Percentiles rank a stretch among this genome's conserved stretches.
Conservation (phyloP, 2,113 vertebrate species). For the Callithrix jacchus region DNA sequence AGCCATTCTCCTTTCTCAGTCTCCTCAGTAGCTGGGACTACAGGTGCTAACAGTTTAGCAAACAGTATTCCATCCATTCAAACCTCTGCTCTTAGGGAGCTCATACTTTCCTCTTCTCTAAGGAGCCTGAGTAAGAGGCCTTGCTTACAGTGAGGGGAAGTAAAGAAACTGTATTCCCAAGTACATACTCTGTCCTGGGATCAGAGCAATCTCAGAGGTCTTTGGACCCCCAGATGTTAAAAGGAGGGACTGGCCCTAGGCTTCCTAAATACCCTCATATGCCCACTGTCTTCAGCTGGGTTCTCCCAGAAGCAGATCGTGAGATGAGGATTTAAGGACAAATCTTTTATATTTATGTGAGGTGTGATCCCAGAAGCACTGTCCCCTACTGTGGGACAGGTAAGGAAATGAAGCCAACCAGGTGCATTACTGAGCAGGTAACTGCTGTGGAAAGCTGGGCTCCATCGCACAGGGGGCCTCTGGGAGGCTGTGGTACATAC, state of each 20-base stretch:
- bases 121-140: background rate
- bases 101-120: background rate
- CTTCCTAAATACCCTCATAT: background rate
- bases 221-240: background rate
- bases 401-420: background rate
- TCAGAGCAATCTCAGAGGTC: background rate
- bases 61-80: background rate
- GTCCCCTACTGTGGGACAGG: background rate
- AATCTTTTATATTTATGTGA: background rate
- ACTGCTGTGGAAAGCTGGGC: background rate
- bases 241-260: background rate
- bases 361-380: background rate
- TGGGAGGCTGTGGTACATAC: background rate
- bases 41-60: background rate
- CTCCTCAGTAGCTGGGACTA: no score
- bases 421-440: background rate
- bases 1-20: no score
- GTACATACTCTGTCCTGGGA: background rate
- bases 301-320: background rate
- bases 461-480: fast-evolving
- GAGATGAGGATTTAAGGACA: background rate
- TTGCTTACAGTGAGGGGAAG: background rate
- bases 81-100: background rate
- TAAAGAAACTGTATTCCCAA: no score
- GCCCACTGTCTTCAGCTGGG: background rate